Conservation (phyloP, 2,113 vertebrate species). For the Phrynosoma blainvillii region DNA sequence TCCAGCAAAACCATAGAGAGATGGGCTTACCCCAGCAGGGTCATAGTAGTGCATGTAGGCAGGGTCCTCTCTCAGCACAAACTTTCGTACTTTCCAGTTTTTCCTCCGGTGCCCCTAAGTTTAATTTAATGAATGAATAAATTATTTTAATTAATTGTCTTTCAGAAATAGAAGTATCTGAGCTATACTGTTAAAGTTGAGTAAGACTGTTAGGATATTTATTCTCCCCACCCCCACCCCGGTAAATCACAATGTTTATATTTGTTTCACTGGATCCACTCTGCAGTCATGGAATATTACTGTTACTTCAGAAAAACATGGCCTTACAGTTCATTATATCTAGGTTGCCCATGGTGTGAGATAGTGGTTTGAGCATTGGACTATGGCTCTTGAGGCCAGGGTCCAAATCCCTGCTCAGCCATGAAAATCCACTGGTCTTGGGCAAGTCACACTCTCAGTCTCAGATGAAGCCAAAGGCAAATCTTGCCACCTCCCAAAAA, state of each 20-base stretch:
- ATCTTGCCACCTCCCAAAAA: too few relatives aligned
- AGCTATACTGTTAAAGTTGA: neutral
- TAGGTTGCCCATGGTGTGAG: neutral
- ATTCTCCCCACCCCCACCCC: too few relatives aligned
- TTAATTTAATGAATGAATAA: neutral
- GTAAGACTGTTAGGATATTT: neutral
- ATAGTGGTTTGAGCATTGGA: too few relatives aligned
- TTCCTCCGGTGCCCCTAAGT: conserved; percentile 91
- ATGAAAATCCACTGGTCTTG: too few relatives aligned
- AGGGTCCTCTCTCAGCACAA: conserved; percentile 93
- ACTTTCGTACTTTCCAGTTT: conserved; percentile 99
- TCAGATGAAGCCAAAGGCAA: too few relatives aligned
- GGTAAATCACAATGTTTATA: neutral
- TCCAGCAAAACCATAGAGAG: neutral
- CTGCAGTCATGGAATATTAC: neutral
- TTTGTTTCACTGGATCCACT: neutral
- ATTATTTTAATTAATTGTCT: neutral
- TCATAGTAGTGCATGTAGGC: conserved; percentile 97
- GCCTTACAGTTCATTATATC: neutral
- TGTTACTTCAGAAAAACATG: neutral
- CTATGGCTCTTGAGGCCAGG: too few relatives aligned
- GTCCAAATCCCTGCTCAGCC: too few relatives aligned
- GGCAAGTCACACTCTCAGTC: too few relatives aligned
- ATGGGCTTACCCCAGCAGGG: conserved; percentile 85
- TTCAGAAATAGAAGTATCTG: neutral